These are phyloP conservation scores for Cryptophagus acutangulus DNA, from an alignment of 2,888 invertebrate species.

Conservation along the genomic window DNA sequence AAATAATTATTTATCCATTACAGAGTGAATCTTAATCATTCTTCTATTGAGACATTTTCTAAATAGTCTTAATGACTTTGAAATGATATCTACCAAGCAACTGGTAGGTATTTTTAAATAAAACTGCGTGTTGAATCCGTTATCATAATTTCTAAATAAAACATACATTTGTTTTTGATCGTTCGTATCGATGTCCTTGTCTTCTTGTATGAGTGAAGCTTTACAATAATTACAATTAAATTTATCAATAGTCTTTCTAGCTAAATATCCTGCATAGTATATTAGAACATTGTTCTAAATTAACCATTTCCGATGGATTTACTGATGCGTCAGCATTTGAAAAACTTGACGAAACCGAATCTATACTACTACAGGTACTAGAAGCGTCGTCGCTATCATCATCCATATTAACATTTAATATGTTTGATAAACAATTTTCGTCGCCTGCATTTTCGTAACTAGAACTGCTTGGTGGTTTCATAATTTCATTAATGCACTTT, in stretches of 20 bases:
- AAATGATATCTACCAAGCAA: too few species aligned
- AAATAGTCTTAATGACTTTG: too few species aligned
- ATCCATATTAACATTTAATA: neutral
- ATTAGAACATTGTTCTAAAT: conserved; percentile 21
- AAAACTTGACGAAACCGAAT: too few species aligned
- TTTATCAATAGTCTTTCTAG: conserved; percentile 18
- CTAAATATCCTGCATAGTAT: conserved; percentile 27
- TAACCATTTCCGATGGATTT: neutral
- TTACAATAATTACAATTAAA: conserved; percentile 18
- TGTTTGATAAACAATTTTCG: conserved; percentile 6
- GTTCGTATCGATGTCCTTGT: too few species aligned
- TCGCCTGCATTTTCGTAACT: conserved; percentile 13
- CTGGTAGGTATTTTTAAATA: too few species aligned
- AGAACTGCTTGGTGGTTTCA: conserved; percentile 4
- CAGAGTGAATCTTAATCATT: too few species aligned
- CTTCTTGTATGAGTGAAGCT: too few species aligned
- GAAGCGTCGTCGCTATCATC: neutral
- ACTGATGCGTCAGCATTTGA: neutral
- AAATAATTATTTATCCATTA: too few species aligned
- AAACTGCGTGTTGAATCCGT: too few species aligned
- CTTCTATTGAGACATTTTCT: too few species aligned
- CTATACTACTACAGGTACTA: neutral
- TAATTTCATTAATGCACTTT: conserved; percentile 17
- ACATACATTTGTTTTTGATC: too few species aligned
- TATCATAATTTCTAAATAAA: too few species aligned